Base-by-base conservation (phyloP, 1,140 invertebrate genomes). In the Drosophila nebulosa region DNA sequence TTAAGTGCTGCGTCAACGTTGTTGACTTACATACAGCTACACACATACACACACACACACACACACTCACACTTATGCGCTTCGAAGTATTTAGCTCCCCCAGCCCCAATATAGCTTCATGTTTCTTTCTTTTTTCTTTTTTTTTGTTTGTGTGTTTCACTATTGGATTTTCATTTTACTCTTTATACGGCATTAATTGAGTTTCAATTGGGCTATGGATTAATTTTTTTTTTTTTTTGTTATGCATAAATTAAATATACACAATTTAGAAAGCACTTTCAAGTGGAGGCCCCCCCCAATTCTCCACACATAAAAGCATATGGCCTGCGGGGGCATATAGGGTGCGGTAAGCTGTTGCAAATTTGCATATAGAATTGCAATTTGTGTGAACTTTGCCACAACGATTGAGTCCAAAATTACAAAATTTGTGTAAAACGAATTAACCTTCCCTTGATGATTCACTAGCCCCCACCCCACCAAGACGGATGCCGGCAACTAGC, bases 141-240 rank as follows among this genome's bases (percentile, higher is more conserved):
- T 59, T 58, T 5, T 35, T 50, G 6, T 46, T 42, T 30, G 52
- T 75, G 72, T 88, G 75, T 78, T 85, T 85, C 81, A 81, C 83
- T 81, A 64, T 67, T 84, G 84, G 74, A 74, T 88, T 86, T 86
- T 78, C 78, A 88, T 88, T 88, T 83, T 88, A 64, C 69, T 55
- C 75, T 88, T 77, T 83, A 78, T 88, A 88, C 58, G 83, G 75
- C 83, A 88, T 81, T 85, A 88, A 88, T 88, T 83, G 83, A 88
- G 78, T 88, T 88, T 75, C 83, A 88, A 88, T 88, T 88, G 83
- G 83, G 83, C 83, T 88, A 88, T 88, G 83, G 83, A 88, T 88
- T 88, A 88, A 88, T 88, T 88, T 88, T 73, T 46, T 42, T 39
- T 36, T 36, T 36, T 36, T 27, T 27, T 30, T 30, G 27, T 30